Evolutionary conservation across 1,140 invertebrate genomes (phyloP).

Genomic region (Drosophila tristis): DNA sequence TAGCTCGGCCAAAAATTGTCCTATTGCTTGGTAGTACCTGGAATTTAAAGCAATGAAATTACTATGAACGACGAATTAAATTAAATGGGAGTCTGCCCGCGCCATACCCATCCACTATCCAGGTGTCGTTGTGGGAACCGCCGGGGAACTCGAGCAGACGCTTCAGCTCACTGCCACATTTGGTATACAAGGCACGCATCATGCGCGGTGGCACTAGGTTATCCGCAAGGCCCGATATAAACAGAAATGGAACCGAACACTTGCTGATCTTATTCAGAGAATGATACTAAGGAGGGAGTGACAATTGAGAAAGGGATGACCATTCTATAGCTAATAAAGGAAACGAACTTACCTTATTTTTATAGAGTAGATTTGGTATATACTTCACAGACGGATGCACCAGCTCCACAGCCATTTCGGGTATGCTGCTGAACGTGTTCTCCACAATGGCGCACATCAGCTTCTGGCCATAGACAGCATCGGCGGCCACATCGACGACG

Average conservation of each 20-base stretch:
- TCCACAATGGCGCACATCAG: conserved; percentile 95
- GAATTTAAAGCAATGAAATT: conserved; percentile 56
- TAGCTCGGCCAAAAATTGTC: conserved; percentile 85
- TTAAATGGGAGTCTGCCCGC: too few relatives aligned
- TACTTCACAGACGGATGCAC: conserved; percentile 89
- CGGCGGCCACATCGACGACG: conserved; percentile 92
- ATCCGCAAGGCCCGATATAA: conserved; percentile 93
- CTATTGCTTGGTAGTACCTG: conserved; percentile 87
- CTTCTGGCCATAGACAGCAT: conserved; percentile 89
- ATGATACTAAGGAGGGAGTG: conserved; percentile 41
- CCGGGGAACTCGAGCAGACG: conserved; percentile 89
- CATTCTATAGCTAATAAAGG: too few relatives aligned
- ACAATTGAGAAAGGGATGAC: background rate
- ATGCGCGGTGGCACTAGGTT: conserved; percentile 92
- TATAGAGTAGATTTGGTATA: conserved; percentile 91
- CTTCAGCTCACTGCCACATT: conserved; percentile 89
- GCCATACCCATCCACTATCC: conserved; percentile 86
- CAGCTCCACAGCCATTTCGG: conserved; percentile 93
- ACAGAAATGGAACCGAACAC: conserved; percentile 89
- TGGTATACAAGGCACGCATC: conserved; percentile 91
- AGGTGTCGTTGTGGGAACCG: conserved; percentile 95
- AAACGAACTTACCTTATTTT: conserved; percentile 89
- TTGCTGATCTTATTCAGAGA: conserved; percentile 88
- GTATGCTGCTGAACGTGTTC: conserved; percentile 98
- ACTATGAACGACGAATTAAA: background rate